These are phyloP conservation scores for Pelagia noctiluca DNA, from an alignment of 30 jellyfish, hydroid and myxozoan genomes.

Conservation along the genomic window DNA sequence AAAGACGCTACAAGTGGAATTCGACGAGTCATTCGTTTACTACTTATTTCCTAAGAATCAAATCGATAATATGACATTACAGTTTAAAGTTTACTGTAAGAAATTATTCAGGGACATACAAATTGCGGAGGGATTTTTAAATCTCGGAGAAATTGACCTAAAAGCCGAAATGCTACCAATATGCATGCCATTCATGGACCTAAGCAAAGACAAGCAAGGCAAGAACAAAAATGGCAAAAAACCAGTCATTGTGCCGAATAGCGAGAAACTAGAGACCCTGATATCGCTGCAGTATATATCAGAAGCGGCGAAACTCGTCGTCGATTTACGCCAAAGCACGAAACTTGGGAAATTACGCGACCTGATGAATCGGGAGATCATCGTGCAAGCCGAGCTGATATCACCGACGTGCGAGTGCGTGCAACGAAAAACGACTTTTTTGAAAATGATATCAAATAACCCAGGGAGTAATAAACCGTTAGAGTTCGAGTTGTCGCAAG, in stretches of 20 bases:
- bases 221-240: constrained; percentile 53
- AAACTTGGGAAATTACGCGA: constrained; percentile 84
- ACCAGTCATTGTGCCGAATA: constrained; percentile 93
- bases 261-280: constrained; percentile 89
- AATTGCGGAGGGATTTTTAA: constrained; percentile 88
- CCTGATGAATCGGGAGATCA: constrained; percentile 85
- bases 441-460: constrained; percentile 81
- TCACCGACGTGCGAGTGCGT: constrained; percentile 97
- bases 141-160: constrained; percentile 83
- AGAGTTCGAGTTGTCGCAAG: constrained; percentile 83
- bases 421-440: constrained; percentile 92
- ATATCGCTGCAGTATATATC: constrained; percentile 90
- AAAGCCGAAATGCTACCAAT: constrained; percentile 96
- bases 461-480: constrained; percentile 95
- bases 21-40: constrained; percentile 89
- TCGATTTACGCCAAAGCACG: constrained; percentile 90
- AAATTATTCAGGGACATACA: constrained; percentile 83
- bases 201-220: constrained; percentile 51
- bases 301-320: constrained; percentile 77
- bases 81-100: constrained; percentile 79
- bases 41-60: constrained; percentile 89
- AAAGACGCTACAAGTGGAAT: constrained; percentile 72
- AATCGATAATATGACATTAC: constrained; percentile 86
- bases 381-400: constrained; percentile 92
- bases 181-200: constrained; percentile 83